A percentile compares a stretch with the other conserved stretches of the same genome.
Evolutionary conservation across 2,888 invertebrate genomes (phyloP).

Genomic region (Melieria omissa): DNA sequence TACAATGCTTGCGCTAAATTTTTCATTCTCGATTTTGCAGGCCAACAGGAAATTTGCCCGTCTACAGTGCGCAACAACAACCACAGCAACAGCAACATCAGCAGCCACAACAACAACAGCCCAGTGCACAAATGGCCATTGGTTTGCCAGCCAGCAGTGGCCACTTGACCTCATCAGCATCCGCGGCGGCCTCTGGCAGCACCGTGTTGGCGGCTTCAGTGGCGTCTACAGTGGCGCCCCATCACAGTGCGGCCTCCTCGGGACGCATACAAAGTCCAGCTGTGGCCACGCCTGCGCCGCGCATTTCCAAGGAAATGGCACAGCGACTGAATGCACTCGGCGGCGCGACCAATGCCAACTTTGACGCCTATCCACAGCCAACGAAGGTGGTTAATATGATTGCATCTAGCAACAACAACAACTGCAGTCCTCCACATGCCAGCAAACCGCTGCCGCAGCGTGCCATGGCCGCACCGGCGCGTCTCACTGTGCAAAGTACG

Average conservation of each 20-base stretch:
- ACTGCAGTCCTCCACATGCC: slow-evolving; percentile 40
- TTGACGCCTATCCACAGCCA: slow-evolving; percentile 14
- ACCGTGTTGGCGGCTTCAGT: slow-evolving; percentile 42
- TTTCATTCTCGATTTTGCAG: slow-evolving; percentile 56
- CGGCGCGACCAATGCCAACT: slow-evolving; percentile 24
- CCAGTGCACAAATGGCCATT: no score
- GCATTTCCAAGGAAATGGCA: slow-evolving; percentile 65
- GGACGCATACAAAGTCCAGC: slow-evolving; percentile 63
- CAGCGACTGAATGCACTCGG: slow-evolving; percentile 52
- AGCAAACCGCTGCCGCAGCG: slow-evolving; percentile 60
- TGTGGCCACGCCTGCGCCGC: slow-evolving; percentile 62
- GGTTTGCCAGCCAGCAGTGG: slow-evolving; percentile 41
- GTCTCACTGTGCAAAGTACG: slow-evolving; percentile 72
- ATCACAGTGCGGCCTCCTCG: slow-evolving; percentile 39
- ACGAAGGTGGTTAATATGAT: slow-evolving; percentile 15
- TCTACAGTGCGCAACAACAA: slow-evolving; percentile 55
- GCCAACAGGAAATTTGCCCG: slow-evolving; percentile 68
- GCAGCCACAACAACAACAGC: slow-evolving; percentile 17
- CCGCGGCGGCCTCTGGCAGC: slow-evolving; percentile 41
- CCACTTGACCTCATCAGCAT: slow-evolving; percentile 51
- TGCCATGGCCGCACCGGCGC: slow-evolving; percentile 69
- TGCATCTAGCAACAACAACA: slow-evolving; percentile 42
- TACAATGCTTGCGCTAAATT: background rate
- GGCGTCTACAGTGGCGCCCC: slow-evolving; percentile 38
- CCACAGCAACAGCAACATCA: slow-evolving; percentile 28